Percentiles rank a stretch among this genome's conserved stretches.
phyloP scores from a whole-genome alignment of 2,888 invertebrate species.

The Parochlus steinenii region DNA sequence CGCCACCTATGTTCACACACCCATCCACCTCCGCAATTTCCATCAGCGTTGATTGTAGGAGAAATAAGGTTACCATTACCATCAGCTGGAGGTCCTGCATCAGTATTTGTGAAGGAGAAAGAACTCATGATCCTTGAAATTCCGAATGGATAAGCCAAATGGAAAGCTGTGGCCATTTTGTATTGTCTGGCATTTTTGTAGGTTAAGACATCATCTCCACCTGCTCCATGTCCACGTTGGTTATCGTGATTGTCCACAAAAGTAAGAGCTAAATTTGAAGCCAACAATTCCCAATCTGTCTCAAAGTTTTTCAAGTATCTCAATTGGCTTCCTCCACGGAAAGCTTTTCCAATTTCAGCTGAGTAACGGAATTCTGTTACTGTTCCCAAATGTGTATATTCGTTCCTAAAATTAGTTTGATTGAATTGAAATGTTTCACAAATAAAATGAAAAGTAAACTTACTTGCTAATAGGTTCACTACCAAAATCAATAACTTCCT shows the following conservation, averaged over 20 bases:
- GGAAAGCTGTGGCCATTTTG: conserved; percentile 70
- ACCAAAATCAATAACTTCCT: conserved; percentile 39
- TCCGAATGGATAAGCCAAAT: conserved; percentile 73
- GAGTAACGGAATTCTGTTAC: conserved; percentile 60
- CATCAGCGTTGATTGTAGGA: conserved; percentile 45
- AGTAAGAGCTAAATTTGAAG: conserved; percentile 42
- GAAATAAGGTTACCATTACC: conserved; percentile 40
- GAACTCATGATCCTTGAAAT: conserved; percentile 73
- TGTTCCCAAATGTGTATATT: conserved; percentile 37
- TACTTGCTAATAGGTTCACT: conserved; percentile 19
- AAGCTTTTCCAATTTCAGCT: conserved; percentile 32
- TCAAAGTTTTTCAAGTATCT: conserved; percentile 50
- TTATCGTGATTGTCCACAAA: conserved; percentile 89
- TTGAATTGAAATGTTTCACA: too few species aligned
- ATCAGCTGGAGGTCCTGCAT: conserved; percentile 47
- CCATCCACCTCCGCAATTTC: conserved; percentile 55
- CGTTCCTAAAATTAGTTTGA: conserved; percentile 28
- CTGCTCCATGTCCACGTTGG: conserved; percentile 38
- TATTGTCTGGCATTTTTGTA: conserved; percentile 49
- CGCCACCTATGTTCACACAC: conserved; percentile 76
- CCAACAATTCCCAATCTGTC: conserved; percentile 45
- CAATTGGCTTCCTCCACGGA: conserved; percentile 41
- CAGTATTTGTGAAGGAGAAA: conserved; percentile 45
- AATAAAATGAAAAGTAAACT: too few species aligned
- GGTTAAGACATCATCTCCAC: conserved; percentile 42